A percentile compares a stretch with the other conserved stretches of the same genome.
phyloP scores from a whole-genome alignment of 2,113 vertebrate genomes.

The Phyllopteryx taeniolatus region DNA sequence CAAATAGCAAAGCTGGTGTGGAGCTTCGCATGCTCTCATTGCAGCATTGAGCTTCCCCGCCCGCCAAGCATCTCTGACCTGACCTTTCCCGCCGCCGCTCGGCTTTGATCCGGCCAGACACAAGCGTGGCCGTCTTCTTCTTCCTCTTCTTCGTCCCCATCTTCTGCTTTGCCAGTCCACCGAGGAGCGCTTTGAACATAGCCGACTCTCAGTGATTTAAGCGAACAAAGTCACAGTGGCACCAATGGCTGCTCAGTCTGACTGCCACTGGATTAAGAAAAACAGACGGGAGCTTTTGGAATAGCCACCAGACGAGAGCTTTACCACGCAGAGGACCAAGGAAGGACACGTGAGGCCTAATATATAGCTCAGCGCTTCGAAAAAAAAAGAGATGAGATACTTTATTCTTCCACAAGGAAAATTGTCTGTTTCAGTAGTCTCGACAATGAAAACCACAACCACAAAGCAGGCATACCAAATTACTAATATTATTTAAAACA shows the following conservation, averaged over 20 bases:
- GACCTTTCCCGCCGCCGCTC: conserved; percentile 65
- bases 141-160: not conserved
- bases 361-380: too few species aligned
- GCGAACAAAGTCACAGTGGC: conserved; percentile 45
- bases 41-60: conserved; percentile 19
- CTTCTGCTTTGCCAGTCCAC: conserved; percentile 60
- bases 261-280: conserved; percentile 52
- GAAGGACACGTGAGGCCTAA: too few species aligned
- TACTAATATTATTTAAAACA: too few species aligned
- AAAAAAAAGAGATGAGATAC: too few species aligned
- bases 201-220: conserved; percentile 60
- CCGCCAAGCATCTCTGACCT: conserved; percentile 51
- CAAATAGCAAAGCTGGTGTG: conserved; percentile 54
- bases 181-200: conserved; percentile 70
- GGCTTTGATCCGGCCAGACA: conserved; percentile 71
- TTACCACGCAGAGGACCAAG: not conserved
- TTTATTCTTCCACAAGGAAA: too few species aligned
- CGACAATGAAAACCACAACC: too few species aligned
- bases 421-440: too few species aligned
- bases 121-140: conserved; percentile 13
- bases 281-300: conserved; percentile 31
- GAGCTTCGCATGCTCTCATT: conserved; percentile 23
- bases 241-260: conserved; percentile 32
- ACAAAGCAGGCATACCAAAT: too few species aligned
- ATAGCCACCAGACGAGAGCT: not conserved